Base-by-base conservation (phyloP, 2,888 invertebrate genomes). In the Elmis aenea region DNA sequence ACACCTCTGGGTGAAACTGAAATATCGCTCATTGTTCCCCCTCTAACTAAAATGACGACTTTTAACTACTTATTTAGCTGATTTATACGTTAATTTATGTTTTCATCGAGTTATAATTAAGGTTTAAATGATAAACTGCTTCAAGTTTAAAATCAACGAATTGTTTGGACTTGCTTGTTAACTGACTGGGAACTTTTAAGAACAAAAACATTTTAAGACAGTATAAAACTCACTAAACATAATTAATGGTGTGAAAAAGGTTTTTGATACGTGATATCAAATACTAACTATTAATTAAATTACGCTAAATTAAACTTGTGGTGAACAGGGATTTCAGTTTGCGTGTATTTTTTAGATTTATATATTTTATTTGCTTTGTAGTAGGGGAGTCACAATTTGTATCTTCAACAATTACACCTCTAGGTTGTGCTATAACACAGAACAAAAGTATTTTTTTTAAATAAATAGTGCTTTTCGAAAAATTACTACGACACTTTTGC, bases 231-330 rank as follows among this genome's bases (percentile, higher is more conserved):
- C 26, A 26, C 13, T n/a, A 26, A 29, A 25, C 32, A 39, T 43
- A 43, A 43, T 43, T 43, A 39, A 43, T 34, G 36, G 28, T 13
- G 34, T 32, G 25, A 36, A 31, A 35, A 35, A 43, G 35, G 38
- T 36, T 36, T 39, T 32, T 43, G 39, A 43, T 39, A 39, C 36
- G 24, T 25, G 35, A 16, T 26, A 28, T 32, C 35, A 38, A 35
- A 38, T 35, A 35, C 26, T 39, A 21, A 20, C 22, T 18, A 31
- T 38, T 38, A 38, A 42, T 42, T 42, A 38, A 38, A 29, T 30
- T 38, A 33, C 11, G 26, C 18, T 13, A n/a, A n/a, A n/a, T n/a
- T n/a, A n/a, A n/a, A n/a, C n/a, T n/a, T n/a, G n/a, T n/a, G n/a
- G n/a, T n/a, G n/a, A n/a, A n/a, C n/a, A n/a, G n/a, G n/a, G n/a